Conservation (phyloP, 2,888 invertebrate genomes). For the Zeuzera pyrina region DNA sequence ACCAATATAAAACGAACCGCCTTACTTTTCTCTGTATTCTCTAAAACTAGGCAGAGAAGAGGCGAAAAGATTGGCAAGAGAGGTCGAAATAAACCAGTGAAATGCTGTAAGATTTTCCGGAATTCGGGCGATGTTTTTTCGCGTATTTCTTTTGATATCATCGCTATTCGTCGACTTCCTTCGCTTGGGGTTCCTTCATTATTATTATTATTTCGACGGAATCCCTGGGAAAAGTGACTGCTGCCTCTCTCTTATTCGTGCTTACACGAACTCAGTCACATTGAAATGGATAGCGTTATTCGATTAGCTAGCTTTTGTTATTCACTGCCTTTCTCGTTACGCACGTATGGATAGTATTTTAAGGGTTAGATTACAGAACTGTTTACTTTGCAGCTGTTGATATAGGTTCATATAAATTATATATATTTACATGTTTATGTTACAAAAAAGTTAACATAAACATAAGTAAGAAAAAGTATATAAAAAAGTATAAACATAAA, state of each 20-base stretch:
- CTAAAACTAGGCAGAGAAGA: slow-evolving; percentile 5
- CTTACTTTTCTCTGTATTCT: slow-evolving; percentile 7
- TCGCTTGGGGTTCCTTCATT: slow-evolving; percentile 18
- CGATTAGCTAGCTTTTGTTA: slow-evolving; percentile 20
- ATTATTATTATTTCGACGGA: slow-evolving; percentile 29
- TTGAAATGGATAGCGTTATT: slow-evolving; percentile 21
- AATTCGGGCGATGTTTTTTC: slow-evolving; percentile 31
- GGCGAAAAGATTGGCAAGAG: slow-evolving; percentile 5
- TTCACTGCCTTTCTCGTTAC: slow-evolving; percentile 9
- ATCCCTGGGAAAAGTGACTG: slow-evolving; percentile 30
- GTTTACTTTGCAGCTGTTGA: too few species aligned
- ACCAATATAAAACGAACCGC: slow-evolving; percentile 21
- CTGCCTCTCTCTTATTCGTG: slow-evolving; percentile 15
- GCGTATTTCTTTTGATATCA: slow-evolving; percentile 36
- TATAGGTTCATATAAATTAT: too few species aligned
- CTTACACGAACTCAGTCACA: slow-evolving; percentile 17
- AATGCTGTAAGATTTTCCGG: slow-evolving; percentile 30
- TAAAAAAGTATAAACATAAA: too few species aligned
- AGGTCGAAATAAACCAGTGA: slow-evolving; percentile 23
- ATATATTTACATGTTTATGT: too few species aligned
- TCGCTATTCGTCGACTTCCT: slow-evolving; percentile 25
- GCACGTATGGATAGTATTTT: slow-evolving; percentile 7
- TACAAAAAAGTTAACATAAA: too few species aligned
- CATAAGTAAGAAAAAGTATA: too few species aligned
- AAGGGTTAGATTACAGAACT: slow-evolving; percentile 11